These are phyloP conservation scores for Catharus fuscescens DNA, from an alignment of 2,113 vertebrate species.

Conservation along the genomic window DNA sequence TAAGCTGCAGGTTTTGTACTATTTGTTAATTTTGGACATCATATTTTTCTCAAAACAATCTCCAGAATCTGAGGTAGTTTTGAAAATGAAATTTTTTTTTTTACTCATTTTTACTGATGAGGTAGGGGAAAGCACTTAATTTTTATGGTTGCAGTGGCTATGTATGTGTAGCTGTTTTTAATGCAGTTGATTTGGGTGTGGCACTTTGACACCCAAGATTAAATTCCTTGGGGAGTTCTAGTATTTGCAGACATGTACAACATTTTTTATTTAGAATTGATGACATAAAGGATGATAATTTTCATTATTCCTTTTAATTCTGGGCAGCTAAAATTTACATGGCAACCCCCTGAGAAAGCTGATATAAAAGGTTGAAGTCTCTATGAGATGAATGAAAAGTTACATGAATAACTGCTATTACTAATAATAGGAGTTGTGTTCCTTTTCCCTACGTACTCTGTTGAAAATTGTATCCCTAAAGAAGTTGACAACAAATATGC, in stretches of 20 bases:
- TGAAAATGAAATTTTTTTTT: background rate
- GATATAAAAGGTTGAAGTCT: background rate
- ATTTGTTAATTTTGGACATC: background rate
- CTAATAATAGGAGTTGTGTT: constrained; percentile 26
- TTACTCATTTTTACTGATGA: background rate
- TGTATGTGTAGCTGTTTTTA: background rate
- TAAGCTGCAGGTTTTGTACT: background rate
- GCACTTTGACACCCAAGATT: background rate
- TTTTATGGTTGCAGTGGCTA: background rate
- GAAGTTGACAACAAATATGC: constrained; percentile 60
- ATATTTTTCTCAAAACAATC: background rate
- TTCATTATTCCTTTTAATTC: constrained; percentile 1
- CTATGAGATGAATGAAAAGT: constrained; percentile 1
- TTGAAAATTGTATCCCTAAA: constrained; percentile 50
- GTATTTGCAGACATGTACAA: background rate
- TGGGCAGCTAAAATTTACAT: background rate
- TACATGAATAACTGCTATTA: background rate
- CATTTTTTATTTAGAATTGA: background rate
- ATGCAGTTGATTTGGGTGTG: background rate
- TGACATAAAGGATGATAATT: background rate
- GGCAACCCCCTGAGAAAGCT: background rate
- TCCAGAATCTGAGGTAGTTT: background rate
- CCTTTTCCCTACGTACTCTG: background rate
- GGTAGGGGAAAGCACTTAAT: background rate
- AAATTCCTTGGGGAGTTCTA: background rate